Evolutionary conservation across 2,888 invertebrate genomes (phyloP).

Genomic region (Antitype chi): DNA sequence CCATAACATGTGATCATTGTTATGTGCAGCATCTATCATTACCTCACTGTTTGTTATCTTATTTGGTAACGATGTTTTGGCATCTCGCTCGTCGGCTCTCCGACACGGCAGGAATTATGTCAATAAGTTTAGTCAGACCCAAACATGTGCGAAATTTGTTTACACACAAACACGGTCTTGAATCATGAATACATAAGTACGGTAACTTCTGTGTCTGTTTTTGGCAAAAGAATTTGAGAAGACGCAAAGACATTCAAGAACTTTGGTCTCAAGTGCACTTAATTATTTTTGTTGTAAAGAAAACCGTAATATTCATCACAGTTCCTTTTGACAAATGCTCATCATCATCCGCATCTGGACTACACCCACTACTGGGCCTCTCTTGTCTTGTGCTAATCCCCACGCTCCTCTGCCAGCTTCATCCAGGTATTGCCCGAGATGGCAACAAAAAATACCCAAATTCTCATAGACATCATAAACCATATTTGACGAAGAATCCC

Average conservation of each 20-base stretch:
- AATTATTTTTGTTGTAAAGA: no score
- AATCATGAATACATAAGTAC: slow-evolving; percentile 46
- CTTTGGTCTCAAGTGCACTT: background rate
- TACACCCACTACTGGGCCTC: no score
- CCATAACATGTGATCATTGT: slow-evolving; percentile 71
- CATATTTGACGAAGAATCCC: background rate
- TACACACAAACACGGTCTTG: slow-evolving; percentile 57
- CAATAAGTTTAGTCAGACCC: slow-evolving; percentile 76
- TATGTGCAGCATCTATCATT: slow-evolving; percentile 66
- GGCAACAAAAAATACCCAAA: no score
- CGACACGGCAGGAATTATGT: slow-evolving; percentile 77
- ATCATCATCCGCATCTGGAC: no score
- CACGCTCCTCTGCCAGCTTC: no score
- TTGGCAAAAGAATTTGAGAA: background rate
- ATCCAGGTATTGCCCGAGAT: no score
- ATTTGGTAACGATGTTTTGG: slow-evolving; percentile 80
- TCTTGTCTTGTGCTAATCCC: no score
- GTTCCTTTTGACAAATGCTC: background rate
- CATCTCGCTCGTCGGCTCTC: slow-evolving; percentile 70
- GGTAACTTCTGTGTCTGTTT: slow-evolving; percentile 31
- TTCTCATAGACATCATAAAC: background rate
- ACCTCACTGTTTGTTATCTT: slow-evolving; percentile 76
- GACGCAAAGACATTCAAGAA: background rate
- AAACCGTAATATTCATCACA: background rate
- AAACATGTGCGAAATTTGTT: slow-evolving; percentile 62